Conservation (phyloP, 1,140 invertebrate species). For the Elysia chlorotica region DNA sequence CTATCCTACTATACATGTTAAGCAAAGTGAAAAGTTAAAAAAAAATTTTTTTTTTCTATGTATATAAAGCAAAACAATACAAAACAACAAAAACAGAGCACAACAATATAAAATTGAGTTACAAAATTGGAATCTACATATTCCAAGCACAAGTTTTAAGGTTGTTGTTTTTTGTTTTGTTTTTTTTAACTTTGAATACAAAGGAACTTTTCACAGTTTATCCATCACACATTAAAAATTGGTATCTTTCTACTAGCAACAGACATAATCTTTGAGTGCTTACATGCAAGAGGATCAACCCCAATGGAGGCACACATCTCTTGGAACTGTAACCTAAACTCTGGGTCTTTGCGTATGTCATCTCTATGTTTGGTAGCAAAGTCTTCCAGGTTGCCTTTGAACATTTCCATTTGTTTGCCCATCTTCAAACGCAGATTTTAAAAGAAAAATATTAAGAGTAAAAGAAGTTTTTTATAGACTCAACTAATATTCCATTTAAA, state of each 20-base stretch:
- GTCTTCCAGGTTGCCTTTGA: constrained; percentile 91
- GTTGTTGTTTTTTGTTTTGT: neutral
- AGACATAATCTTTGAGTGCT: constrained; percentile 57
- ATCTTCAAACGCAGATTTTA: constrained; percentile 68
- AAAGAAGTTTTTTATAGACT: too few relatives aligned
- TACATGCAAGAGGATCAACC: constrained; percentile 96
- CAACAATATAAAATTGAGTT: neutral
- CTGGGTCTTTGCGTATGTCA: constrained; percentile 91
- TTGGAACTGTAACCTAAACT: constrained; percentile 95
- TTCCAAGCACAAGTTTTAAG: neutral
- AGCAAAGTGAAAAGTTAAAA: neutral
- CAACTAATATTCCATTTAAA: too few relatives aligned
- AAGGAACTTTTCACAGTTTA: neutral
- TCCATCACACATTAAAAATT: neutral
- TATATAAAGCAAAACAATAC: too few relatives aligned
- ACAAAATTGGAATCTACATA: neutral
- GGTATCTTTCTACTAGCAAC: neutral
- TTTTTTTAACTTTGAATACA: neutral
- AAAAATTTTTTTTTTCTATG: too few relatives aligned
- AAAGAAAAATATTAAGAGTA: neutral
- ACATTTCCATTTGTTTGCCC: constrained; percentile 92
- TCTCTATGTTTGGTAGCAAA: constrained; percentile 91
- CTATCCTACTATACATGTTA: neutral
- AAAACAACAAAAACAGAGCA: too few relatives aligned
- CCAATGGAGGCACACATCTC: constrained; percentile 99